A percentile compares a stretch with the other conserved stretches of the same genome.
Evolutionary conservation across 2,797 vertebrate genomes (phyloP).

Genomic region (Prunella strophiata): DNA sequence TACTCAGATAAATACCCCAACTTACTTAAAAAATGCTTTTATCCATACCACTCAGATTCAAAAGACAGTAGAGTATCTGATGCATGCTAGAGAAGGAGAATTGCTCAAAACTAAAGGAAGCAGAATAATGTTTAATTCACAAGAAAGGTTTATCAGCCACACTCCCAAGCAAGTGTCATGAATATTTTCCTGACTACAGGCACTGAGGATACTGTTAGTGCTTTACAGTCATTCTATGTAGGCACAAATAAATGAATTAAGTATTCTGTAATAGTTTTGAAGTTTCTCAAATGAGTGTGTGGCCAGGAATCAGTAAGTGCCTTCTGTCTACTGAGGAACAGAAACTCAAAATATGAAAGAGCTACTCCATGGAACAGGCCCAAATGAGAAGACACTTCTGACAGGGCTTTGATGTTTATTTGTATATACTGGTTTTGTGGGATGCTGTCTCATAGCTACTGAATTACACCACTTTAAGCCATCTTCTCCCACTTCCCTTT

Average conservation of each 20-base stretch:
- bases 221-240: not conserved
- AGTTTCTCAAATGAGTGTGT: not conserved
- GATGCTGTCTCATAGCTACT: not conserved
- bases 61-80: not conserved
- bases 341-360: not conserved
- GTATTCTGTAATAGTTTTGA: not conserved
- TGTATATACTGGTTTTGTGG: not conserved
- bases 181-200: not conserved
- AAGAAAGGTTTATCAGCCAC: not conserved
- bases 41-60: not conserved
- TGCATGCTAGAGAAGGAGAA: not conserved
- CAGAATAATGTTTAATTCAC: not conserved
- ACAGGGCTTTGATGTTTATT: not conserved
- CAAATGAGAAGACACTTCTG: not conserved
- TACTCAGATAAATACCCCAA: not conserved
- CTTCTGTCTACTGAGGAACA: not conserved
- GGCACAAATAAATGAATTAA: not conserved
- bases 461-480: not conserved
- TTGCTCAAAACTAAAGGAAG: not conserved
- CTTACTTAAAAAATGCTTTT: not conserved
- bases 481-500: not conserved
- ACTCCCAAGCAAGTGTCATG: not conserved
- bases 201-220: not conserved
- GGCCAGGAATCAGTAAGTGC: not conserved
- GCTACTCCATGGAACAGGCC: not conserved